Evolutionary conservation across 2,113 vertebrate species (phyloP), one percentile per base, ranked within the genome.

Genomic region (Dinomys branickii): DNA sequence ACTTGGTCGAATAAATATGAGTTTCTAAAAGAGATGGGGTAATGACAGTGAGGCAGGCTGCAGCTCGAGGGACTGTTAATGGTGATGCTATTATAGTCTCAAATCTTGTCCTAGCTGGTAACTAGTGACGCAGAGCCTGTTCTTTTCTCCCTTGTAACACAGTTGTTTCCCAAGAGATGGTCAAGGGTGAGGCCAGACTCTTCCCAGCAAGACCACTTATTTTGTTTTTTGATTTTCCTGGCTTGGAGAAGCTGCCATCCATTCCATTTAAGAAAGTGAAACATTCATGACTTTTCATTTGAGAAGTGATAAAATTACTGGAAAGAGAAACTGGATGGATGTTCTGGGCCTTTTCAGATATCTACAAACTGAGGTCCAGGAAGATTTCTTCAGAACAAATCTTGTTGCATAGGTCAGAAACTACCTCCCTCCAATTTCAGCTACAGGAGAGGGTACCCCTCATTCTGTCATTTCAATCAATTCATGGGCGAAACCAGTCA

Each of bases 251-350:
- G 2, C 5, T 77, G 5, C n/a, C 41, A 33, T 94, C 33, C n/a
- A 93, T 89, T 97, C 44, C 41, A 97, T 47, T 58, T 33, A 52
- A 91, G 91, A 97, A 91, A 97, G 63, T 90, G 26, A 91, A 96
- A 90, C 20, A 93, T 90, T 94, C 84, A 38, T 26, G 94, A 13
- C n/a, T 95, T 85, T 96, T 95, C 89, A 93, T 97, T 96, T 88
- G 88, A 92, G 94, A 93, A 81, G 56, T 75, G 41, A 30, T 96
- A 97, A 97, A 95, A 92, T 73, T 73, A 97, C 94, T 88, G 88
- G 95, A 98, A 97, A 97, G 90, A 90, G 96, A 95, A 97, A 92
- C 89, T 94, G 95, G 91, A 96, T 85, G 96, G 41, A 91, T 82
- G 82, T 24, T 0, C 35, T 93, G n/a, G 16, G 63, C 14, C 20